Conservation (phyloP, 2,113 vertebrate species). For the Scartelaos histophorus region DNA sequence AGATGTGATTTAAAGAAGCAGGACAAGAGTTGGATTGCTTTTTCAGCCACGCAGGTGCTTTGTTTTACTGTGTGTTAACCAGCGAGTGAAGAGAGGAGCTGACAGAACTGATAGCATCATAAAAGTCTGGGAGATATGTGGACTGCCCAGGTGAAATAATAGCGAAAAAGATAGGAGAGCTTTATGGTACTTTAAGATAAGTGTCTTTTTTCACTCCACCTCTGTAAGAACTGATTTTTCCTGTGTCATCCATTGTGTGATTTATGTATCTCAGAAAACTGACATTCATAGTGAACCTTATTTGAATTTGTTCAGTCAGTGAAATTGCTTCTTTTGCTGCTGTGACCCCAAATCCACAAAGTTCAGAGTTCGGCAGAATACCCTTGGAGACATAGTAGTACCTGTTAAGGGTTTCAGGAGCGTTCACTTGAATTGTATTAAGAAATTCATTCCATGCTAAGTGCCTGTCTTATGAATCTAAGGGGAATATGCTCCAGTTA, state of each 20-base stretch:
- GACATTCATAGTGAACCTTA: slow-evolving; percentile 36
- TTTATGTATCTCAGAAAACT: slow-evolving; percentile 23
- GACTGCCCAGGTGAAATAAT: slow-evolving; percentile 52
- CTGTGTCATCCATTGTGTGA: slow-evolving; percentile 37
- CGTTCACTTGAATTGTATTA: slow-evolving; percentile 35
- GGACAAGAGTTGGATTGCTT: slow-evolving; percentile 44
- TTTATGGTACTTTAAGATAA: slow-evolving; percentile 31
- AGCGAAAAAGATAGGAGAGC: slow-evolving; percentile 25
- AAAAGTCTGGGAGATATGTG: slow-evolving; percentile 43
- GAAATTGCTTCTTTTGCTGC: slow-evolving; percentile 27
- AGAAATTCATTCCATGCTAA: slow-evolving; percentile 18
- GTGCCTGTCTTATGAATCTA: slow-evolving; percentile 40
- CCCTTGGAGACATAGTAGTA: slow-evolving; percentile 28
- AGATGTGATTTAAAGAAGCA: slow-evolving; percentile 46
- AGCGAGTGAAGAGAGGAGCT: slow-evolving; percentile 30
- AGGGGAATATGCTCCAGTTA: slow-evolving; percentile 53
- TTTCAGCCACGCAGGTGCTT: slow-evolving; percentile 40
- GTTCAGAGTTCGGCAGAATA: slow-evolving; percentile 40
- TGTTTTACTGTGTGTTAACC: slow-evolving; percentile 51
- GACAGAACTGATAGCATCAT: slow-evolving; percentile 48
- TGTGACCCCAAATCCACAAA: slow-evolving; percentile 8
- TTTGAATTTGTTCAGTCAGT: slow-evolving; percentile 10
- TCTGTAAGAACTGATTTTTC: slow-evolving; percentile 34
- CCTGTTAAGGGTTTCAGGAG: slow-evolving; percentile 21
- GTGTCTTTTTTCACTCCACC: slow-evolving; percentile 7